Evolutionary conservation across 2,797 vertebrate species (phyloP).

Genomic region (Spinus olivaceus): DNA sequence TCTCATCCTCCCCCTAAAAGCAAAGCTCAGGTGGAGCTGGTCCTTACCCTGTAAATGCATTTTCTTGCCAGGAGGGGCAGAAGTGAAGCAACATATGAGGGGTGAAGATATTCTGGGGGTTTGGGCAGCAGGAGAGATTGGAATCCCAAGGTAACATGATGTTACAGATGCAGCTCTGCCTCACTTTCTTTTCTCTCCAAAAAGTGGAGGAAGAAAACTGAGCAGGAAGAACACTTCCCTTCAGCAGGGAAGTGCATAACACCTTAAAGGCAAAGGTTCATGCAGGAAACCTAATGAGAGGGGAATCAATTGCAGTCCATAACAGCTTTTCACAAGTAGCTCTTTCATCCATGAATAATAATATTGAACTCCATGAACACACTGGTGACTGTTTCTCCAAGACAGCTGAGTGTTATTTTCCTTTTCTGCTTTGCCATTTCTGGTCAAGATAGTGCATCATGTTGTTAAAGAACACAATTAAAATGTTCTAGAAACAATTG

Average conservation of each 20-base stretch:
- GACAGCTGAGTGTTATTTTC: background rate
- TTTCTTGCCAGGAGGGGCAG: background rate
- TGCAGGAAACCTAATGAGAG: background rate
- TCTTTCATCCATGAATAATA: constrained; percentile 10
- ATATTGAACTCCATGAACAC: background rate
- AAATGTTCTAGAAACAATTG: background rate
- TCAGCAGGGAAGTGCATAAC: background rate
- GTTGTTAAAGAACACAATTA: background rate
- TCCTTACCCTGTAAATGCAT: background rate
- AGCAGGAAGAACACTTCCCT: too few species aligned
- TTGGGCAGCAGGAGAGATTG: background rate
- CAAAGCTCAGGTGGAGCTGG: background rate
- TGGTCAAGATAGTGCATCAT: background rate
- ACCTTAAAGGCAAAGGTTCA: background rate
- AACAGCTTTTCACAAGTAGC: background rate
- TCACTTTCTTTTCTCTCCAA: background rate
- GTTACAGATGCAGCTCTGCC: background rate
- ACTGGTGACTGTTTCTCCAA: background rate
- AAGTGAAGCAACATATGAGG: background rate
- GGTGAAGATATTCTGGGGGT: background rate
- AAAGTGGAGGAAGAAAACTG: background rate
- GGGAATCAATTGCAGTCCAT: constrained; percentile 38
- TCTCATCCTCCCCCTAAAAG: background rate
- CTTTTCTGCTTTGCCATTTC: background rate
- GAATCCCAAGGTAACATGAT: background rate